These are phyloP conservation scores for Silurus glanis DNA, from an alignment of 2,113 vertebrate species.

Conservation along the genomic window DNA sequence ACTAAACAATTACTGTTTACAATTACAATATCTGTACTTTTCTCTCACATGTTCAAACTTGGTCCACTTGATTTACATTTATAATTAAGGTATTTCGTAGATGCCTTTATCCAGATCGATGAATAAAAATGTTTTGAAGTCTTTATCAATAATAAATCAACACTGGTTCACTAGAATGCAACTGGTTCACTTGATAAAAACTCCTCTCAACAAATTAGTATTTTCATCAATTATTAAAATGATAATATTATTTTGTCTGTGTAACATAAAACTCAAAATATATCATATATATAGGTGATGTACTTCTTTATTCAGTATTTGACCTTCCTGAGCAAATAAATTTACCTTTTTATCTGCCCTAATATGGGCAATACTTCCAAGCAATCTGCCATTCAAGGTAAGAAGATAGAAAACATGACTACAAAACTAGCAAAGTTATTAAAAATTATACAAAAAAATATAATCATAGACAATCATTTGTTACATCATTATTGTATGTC, in stretches of 20 bases:
- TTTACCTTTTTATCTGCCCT: conserved; percentile 47
- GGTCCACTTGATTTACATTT: no score
- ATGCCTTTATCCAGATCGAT: no score
- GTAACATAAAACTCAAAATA: not conserved
- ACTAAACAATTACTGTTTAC: conserved; percentile 22
- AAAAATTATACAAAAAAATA: conserved; percentile 54
- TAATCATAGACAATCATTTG: conserved; percentile 42
- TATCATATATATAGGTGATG: not conserved
- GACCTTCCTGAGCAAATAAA: conserved; percentile 55
- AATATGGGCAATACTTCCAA: conserved; percentile 66
- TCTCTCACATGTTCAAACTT: not conserved
- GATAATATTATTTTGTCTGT: not conserved
- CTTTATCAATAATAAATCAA: no score
- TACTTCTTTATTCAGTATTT: conserved; percentile 50
- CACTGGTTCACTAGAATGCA: no score
- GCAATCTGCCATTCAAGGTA: conserved; percentile 60
- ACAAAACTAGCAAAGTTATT: conserved; percentile 53
- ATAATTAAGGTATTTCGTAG: no score
- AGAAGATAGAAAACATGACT: conserved; percentile 57
- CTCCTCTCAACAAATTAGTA: not conserved
- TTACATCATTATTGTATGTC: conserved; percentile 43
- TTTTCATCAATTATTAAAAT: not conserved
- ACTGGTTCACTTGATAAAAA: not conserved
- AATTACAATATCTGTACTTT: not conserved
- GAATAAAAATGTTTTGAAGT: no score